Percentiles rank a stretch among this genome's conserved stretches.
Evolutionary conservation across 2,113 vertebrate species (phyloP).

Genomic region (Chascanopsetta lugubris): DNA sequence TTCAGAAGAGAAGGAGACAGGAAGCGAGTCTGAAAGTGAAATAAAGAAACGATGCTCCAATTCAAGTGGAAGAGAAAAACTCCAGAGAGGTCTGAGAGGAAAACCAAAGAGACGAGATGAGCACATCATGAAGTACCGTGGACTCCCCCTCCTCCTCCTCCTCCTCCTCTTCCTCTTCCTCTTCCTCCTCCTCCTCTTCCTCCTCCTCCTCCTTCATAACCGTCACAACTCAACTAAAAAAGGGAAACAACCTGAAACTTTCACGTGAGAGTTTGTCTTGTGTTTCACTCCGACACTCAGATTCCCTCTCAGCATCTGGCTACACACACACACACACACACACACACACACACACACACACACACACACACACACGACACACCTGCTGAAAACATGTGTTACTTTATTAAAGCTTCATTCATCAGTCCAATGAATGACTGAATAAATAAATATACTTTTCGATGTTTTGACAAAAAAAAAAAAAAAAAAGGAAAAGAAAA

Average conservation of each 20-base stretch:
- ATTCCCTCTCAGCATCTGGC: constrained; percentile 31
- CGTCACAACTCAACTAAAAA: not conserved
- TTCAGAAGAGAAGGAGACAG: not conserved
- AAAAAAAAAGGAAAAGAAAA: too few relatives aligned
- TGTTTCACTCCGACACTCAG: constrained; percentile 33
- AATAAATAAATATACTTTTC: too few relatives aligned
- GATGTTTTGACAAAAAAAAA: too few relatives aligned
- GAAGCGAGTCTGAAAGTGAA: not conserved
- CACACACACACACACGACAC: too few relatives aligned
- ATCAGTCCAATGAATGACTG: too few relatives aligned
- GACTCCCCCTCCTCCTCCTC: not conserved
- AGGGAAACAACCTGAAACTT: constrained; percentile 49
- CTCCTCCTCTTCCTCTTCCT: not conserved
- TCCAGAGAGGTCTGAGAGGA: not conserved
- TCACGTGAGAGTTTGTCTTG: too few relatives aligned
- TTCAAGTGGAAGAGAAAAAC: not conserved
- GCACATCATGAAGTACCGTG: too few relatives aligned
- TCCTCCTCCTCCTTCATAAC: constrained; percentile 23
- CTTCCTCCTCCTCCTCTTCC: not conserved
- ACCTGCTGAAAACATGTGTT: too few relatives aligned
- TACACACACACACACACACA: too few relatives aligned
- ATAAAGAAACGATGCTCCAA: not conserved
- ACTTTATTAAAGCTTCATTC: too few relatives aligned
- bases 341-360: too few relatives aligned
- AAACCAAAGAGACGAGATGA: not conserved